Base-by-base conservation (phyloP, 2,113 vertebrate species). In the Forbesichthys agassizii region DNA sequence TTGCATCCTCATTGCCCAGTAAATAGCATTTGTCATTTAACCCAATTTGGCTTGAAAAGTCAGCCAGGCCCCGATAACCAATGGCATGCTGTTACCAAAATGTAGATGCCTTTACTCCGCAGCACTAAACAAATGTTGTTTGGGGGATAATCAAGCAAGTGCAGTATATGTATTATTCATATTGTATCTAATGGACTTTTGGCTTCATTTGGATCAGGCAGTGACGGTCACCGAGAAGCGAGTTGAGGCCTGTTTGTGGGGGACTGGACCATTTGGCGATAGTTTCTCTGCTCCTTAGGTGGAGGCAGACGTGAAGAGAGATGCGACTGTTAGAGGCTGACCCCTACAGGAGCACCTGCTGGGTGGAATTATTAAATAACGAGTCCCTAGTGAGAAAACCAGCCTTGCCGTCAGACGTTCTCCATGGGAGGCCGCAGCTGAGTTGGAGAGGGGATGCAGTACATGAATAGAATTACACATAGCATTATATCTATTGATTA, bases 321-420 rank as follows among this genome's bases (percentile, higher is more conserved):
- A 81, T 77, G 68, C 61, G 69, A 78, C 69, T 62, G 82, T 84
- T 82, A 77, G 86, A 84, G 81, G 66, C 81, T 80, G 89, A 90
- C 89, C 90, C 91, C 86, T 77, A 80, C 66, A 64, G 64, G 75
- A 73, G 77, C 84, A 88, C 89, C 87, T 83, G 91, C 87, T 73
- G 89, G 56, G 87, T 10, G 65, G 81, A 83, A 91, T 91, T 90
- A 90, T 91, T 89, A 86, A 79, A 85, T 88, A 87, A 89, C 69
- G 74, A 88, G 86, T 89, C 87, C 86, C 91, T 77, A 80, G 88
- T 86, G 86, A 84, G 77, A 84, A 71, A 71, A 81, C 71, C 78
- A 80, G 85, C 81, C 85, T 84, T 81, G 82, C 83, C 82, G 88
- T 85, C 88, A 86, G 82, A 81, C 74, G 80, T 77, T 86, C 84